Conservation (phyloP, 2,797 vertebrate genomes). For the Myioborus miniatus region DNA sequence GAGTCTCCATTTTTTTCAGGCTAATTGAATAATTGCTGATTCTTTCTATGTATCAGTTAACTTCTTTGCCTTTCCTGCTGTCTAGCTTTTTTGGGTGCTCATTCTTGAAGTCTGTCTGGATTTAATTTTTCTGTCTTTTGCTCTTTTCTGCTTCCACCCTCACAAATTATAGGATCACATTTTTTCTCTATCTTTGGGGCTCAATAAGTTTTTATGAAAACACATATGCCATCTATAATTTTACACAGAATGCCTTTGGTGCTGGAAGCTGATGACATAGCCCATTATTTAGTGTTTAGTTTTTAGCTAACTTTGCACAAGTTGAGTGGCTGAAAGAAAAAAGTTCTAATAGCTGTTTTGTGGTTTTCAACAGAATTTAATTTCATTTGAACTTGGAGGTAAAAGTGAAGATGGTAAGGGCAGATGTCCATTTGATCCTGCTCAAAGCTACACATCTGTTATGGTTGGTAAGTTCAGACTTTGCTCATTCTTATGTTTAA, state of each 20-base stretch:
- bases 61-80: not conserved
- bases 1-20: not conserved
- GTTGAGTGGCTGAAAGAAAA: not conserved
- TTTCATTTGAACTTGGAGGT: constrained; percentile 81
- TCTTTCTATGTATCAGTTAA: not conserved
- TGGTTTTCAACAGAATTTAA: constrained; percentile 60
- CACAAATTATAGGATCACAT: not conserved
- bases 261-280: not conserved
- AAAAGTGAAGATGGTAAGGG: constrained; percentile 90
- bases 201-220: not conserved
- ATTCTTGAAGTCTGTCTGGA: not conserved
- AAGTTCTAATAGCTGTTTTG: not conserved
- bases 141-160: not conserved
- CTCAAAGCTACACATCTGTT: constrained; percentile 93
- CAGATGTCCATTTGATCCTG: constrained; percentile 93
- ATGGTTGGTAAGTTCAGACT: constrained; percentile 92
- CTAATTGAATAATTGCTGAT: not conserved
- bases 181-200: not conserved
- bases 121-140: not conserved
- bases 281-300: not conserved
- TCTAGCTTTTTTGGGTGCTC: not conserved
- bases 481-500: not conserved
- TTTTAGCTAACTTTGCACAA: not conserved
- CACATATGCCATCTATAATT: not conserved
- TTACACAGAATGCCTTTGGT: not conserved